Base-by-base conservation (phyloP, 2,113 vertebrate species). In the Donacobius atricapilla region DNA sequence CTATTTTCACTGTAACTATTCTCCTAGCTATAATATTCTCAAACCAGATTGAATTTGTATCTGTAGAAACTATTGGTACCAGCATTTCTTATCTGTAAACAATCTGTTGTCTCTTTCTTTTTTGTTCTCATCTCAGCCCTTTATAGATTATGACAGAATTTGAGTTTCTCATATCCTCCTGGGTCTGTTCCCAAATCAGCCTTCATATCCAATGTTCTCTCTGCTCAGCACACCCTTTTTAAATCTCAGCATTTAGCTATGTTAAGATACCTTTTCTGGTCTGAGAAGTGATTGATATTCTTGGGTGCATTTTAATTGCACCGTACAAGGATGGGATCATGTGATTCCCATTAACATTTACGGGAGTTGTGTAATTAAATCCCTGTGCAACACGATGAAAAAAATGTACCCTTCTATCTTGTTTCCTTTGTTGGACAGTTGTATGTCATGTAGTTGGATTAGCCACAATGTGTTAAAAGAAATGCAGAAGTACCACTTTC, bases 331-430 rank as follows among this genome's bases (percentile, higher is more conserved):
- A 72, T 66, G 27, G 40, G 21, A 90, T 89, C 71, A 80, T 65
- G 45, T 83, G 89, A 87, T 83, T 94, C 25, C 73, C 65, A 77
- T 95, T 95, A 92, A 95, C 82, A 92, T 96, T 94, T 96, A 94
- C 44, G 9, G 89, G 30, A 93, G 57, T 50, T 2, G 0, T 87
- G 51, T 93, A 93, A 91, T 79, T 90, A 87, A 83, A 91, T 83
- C 70, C 57, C 75, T 40, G 42, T 54, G 35, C 61, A 78, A 84
- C 30, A 76, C 58, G 57, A 45, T 47, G 83, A 53, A 47, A 75
- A 73, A 94, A 90, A 77, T 69, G 65, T 92, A 51, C 69, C 66
- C 25, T 94, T 86, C 65, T 61, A 1, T 73, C 54, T 88, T 44
- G 22, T 88, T 80, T 63, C 47, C 33, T 80, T 91, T 90, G 54